These are phyloP conservation scores for Podarcis lilfordi DNA, from an alignment of 2,797 vertebrate genomes.

Conservation along the genomic window DNA sequence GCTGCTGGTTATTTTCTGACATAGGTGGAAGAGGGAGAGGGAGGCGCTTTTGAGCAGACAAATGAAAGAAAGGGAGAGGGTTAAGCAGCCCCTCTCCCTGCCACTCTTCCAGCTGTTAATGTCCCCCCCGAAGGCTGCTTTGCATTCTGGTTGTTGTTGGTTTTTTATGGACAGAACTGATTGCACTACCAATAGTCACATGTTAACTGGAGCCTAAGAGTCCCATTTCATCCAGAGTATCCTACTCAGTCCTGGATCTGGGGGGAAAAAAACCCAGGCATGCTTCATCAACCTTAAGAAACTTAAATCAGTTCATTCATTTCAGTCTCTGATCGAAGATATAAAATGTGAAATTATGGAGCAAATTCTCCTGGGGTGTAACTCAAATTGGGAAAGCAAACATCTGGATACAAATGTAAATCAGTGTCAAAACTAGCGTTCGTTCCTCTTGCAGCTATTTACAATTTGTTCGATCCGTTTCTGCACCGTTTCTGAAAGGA, in stretches of 20 bases:
- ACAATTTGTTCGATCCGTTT: constrained; percentile 28
- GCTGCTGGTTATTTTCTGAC: neutral
- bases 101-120: neutral
- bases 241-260: neutral
- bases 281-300: constrained; percentile 44
- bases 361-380: constrained; percentile 25
- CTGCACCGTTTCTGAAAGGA: constrained; percentile 51
- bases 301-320: constrained; percentile 48
- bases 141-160: neutral
- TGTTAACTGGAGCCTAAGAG: neutral
- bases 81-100: neutral
- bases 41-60: neutral
- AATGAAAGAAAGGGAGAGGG: neutral
- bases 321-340: constrained; percentile 37
- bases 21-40: neutral
- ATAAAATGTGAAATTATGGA: constrained; percentile 37
- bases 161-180: neutral
- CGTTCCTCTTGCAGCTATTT: constrained; percentile 22
- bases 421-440: neutral
- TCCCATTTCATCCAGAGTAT: neutral
- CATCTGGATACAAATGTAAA: neutral
- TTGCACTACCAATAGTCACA: neutral
- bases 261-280: neutral
- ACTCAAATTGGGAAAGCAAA: neutral
- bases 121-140: neutral